Evolutionary conservation across 1,140 invertebrate species (phyloP), one percentile per base, ranked within the genome.

Genomic region (Cephus cinctus): DNA sequence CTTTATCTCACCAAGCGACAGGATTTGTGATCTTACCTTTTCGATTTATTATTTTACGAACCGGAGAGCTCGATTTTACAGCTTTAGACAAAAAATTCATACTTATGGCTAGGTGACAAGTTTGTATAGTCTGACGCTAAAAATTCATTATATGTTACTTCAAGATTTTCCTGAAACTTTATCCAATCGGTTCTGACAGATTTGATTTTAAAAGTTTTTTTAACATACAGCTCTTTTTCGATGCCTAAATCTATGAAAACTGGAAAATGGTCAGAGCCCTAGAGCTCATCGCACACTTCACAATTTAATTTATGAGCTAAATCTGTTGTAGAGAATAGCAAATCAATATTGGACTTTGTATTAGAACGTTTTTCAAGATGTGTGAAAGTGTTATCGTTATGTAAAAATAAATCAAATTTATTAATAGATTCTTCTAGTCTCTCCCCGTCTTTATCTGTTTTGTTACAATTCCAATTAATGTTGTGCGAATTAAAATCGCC

Each of bases 181-280:
- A 3, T 9, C 21, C 32, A 52, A 30, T 47, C 34, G 9, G 50
- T 52, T 14, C 31, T 19, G 11, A 42, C 23, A 9, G 44, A 31
- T 8, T 36, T 30, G 5, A 52, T 15, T 16, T 47, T 47, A 19
- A 43, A 43, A 11, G 21, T 34, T 27, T 36, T 42, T 35, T 41
- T 21, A 6, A 12, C 18, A 42, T 46, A 46, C 12, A 45, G 0
- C 30, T 3, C 18, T 46, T 19, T 49, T 22, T 34, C 12, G 4
- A 34, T 14, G 21, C 9, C 25, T 8, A 54, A 15, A 9, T 40
- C 12, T 8, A 53, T 45, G 12, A 16, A 12, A 34, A 54, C 21
- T 8, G 41, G 41, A 30, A 22, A 50, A 20, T 50, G 35, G 19
- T 47, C 53, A 20, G 43, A 47, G 9, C 43, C 43, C 39, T 16